Conservation (phyloP, 2,113 vertebrate species). For the Forbesichthys papilliferus region DNA sequence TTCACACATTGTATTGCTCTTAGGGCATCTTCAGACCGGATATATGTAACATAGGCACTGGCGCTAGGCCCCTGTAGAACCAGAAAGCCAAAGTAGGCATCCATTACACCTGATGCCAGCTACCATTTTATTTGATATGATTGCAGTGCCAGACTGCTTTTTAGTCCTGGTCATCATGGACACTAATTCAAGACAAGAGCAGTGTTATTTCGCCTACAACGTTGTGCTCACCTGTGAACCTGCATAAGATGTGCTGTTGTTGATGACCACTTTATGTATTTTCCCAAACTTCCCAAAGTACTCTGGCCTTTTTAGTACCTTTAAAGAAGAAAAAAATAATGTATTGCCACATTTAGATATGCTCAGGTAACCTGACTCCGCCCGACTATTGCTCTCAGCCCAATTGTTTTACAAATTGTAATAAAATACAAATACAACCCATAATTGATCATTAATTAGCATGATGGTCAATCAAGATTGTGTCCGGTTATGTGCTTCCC, state of each 20-base stretch:
- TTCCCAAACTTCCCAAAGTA: slow-evolving; percentile 99
- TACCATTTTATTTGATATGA: neutral
- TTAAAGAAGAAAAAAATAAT: slow-evolving; percentile 40
- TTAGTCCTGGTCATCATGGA: neutral
- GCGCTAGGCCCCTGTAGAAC: slow-evolving; percentile 91
- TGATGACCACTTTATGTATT: slow-evolving; percentile 99
- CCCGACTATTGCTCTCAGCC: too few relatives aligned
- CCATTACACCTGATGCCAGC: neutral
- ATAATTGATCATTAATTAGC: too few relatives aligned
- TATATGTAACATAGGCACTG: slow-evolving; percentile 97
- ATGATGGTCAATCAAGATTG: too few relatives aligned
- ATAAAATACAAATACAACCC: too few relatives aligned
- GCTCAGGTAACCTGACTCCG: neutral
- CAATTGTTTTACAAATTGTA: too few relatives aligned
- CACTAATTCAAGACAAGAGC: neutral
- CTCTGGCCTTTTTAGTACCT: slow-evolving; percentile 98
- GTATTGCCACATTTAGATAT: neutral
- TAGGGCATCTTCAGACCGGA: slow-evolving; percentile 97
- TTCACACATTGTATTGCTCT: slow-evolving; percentile 99
- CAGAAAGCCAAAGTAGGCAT: slow-evolving; percentile 12
- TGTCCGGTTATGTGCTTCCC: neutral
- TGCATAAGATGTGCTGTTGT: slow-evolving; percentile 99
- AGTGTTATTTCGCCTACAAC: neutral
- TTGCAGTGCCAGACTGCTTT: neutral
- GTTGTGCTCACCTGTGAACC: slow-evolving; percentile 91